These are phyloP conservation scores for Gorsachius magnificus DNA, from an alignment of 2,797 vertebrate genomes.

Conservation along the genomic window DNA sequence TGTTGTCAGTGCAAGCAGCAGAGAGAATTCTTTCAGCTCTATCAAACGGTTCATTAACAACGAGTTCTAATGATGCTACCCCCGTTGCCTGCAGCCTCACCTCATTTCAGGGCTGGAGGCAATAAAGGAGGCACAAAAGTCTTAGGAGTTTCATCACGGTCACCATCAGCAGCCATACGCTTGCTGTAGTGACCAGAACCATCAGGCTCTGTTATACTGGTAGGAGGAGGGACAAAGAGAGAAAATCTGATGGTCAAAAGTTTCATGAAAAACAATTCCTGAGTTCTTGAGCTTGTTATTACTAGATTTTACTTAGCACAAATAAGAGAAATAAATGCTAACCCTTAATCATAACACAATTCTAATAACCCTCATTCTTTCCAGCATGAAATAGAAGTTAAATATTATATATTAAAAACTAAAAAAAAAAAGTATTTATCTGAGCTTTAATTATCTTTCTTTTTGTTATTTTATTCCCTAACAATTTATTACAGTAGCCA, in stretches of 20 bases:
- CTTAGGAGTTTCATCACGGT: background rate
- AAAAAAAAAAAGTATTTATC: background rate
- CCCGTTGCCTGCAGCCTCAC: background rate
- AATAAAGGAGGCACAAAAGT: background rate
- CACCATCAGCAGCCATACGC: background rate
- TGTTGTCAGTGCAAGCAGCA: background rate
- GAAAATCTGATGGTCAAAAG: background rate
- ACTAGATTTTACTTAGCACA: background rate
- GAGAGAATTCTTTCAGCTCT: background rate
- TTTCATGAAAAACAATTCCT: background rate
- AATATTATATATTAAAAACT: background rate
- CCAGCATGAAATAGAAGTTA: background rate
- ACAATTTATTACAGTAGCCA: background rate
- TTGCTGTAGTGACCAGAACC: background rate
- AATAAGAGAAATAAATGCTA: background rate
- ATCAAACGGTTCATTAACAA: constrained; percentile 43
- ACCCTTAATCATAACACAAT: background rate
- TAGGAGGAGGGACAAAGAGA: background rate
- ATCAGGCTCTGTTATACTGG: background rate
- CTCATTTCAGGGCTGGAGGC: background rate
- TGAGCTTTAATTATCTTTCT: background rate
- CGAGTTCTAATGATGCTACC: background rate
- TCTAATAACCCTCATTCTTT: background rate
- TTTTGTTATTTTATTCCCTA: background rate
- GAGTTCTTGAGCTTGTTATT: background rate